These are phyloP conservation scores for Apocrypta bakeri DNA, from an alignment of 1,140 invertebrate genomes.

Conservation along the genomic window DNA sequence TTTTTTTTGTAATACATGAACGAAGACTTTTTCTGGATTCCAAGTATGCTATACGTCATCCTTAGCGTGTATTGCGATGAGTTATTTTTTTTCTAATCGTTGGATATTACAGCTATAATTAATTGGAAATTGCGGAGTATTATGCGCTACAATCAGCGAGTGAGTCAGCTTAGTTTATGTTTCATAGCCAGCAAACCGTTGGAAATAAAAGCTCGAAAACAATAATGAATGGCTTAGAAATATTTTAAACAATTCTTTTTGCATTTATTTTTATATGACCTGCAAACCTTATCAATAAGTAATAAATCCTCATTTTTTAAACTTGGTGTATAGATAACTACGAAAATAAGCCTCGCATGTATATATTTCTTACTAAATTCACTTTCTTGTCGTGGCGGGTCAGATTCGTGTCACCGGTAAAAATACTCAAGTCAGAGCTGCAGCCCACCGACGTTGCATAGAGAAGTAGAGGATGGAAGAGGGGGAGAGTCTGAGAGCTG, in stretches of 20 bases:
- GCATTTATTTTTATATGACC: no score
- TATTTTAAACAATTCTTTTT: no score
- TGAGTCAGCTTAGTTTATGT: not conserved
- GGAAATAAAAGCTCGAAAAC: not conserved
- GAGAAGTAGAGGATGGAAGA: not conserved
- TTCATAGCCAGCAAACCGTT: not conserved
- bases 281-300: no score
- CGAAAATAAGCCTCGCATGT: not conserved
- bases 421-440: not conserved
- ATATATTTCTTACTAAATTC: not conserved
- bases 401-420: not conserved
- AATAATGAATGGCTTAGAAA: not conserved
- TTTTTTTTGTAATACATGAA: not conserved
- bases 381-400: no score
- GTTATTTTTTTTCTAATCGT: not conserved
- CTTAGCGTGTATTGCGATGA: not conserved
- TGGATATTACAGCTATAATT: not conserved
- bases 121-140: not conserved
- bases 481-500: no score
- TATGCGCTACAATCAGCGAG: not conserved
- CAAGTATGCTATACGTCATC: constrained; percentile 14
- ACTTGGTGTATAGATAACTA: not conserved
- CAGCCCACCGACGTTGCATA: not conserved
- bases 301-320: not conserved
- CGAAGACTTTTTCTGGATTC: constrained; percentile 22